A percentile compares a stretch with the other conserved stretches of the same genome.
These are phyloP conservation scores for Trematomus loennbergii DNA, from an alignment of 2,113 vertebrate species.

Conservation along the genomic window DNA sequence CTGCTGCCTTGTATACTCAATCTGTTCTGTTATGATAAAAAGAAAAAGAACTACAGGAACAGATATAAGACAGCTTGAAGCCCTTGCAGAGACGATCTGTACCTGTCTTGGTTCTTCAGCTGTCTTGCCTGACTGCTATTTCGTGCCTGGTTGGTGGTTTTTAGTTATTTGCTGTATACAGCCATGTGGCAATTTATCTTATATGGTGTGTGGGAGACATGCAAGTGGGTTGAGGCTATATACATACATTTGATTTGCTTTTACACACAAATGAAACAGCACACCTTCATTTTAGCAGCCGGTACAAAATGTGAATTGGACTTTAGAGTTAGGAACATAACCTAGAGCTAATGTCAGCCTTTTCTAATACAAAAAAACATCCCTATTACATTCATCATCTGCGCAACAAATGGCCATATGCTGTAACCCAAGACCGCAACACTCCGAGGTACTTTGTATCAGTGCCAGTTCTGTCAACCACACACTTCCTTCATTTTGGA, in stretches of 20 bases:
- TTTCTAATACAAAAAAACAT: conserved; percentile 31
- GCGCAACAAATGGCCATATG: conserved; percentile 13
- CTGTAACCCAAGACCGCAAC: conserved; percentile 18
- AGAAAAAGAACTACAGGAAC: conserved; percentile 31
- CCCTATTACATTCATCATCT: conserved; percentile 38
- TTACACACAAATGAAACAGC: conserved; percentile 37
- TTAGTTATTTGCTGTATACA: not conserved
- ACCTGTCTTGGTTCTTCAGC: conserved; percentile 24
- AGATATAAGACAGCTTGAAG: conserved; percentile 38
- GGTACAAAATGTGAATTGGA: conserved; percentile 15
- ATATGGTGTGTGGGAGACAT: conserved; percentile 9
- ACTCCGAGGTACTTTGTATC: conserved; percentile 2
- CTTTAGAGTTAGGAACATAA: conserved; percentile 30
- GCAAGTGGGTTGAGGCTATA: conserved; percentile 32
- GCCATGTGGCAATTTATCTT: not conserved
- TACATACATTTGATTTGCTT: conserved; percentile 35
- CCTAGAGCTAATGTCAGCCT: conserved; percentile 35
- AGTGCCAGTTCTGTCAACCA: conserved; percentile 7
- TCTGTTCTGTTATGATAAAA: conserved; percentile 21
- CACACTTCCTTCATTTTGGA: conserved; percentile 18
- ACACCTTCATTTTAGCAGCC: conserved; percentile 18
- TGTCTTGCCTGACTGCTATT: conserved; percentile 16
- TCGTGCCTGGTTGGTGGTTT: conserved; percentile 14
- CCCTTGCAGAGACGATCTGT: conserved; percentile 29
- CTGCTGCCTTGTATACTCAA: conserved; percentile 9